These are phyloP conservation scores for Cybosia mesomella DNA, from an alignment of 2,888 invertebrate genomes.

Conservation along the genomic window DNA sequence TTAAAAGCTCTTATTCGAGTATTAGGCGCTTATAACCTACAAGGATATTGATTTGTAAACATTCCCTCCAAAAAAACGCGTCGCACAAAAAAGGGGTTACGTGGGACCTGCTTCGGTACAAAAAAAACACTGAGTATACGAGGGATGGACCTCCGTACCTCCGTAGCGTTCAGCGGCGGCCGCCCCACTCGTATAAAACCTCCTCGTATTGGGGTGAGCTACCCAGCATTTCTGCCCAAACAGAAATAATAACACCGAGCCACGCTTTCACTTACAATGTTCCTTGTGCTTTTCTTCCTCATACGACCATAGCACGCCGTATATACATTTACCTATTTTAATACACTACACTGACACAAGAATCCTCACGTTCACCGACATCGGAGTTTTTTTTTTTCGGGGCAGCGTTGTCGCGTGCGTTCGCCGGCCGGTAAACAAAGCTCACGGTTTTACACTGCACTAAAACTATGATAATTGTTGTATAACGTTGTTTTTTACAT, in stretches of 20 bases:
- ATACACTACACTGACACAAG: conserved; percentile 83
- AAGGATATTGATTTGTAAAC: conserved; percentile 74
- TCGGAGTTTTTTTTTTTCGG: conserved; percentile 78
- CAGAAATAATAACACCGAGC: conserved; percentile 77
- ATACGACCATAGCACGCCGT: conserved; percentile 86
- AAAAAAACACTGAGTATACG: conserved; percentile 79
- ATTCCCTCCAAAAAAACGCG: conserved; percentile 82
- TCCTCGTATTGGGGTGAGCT: conserved; percentile 75
- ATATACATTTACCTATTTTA: conserved; percentile 86
- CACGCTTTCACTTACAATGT: conserved; percentile 83
- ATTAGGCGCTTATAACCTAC: conserved; percentile 77
- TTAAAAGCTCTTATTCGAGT: conserved; percentile 50
- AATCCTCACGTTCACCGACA: conserved; percentile 81
- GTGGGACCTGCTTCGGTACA: conserved; percentile 76
- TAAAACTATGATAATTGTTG: conserved; percentile 86
- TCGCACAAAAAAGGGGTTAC: conserved; percentile 81
- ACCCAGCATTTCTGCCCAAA: conserved; percentile 80
- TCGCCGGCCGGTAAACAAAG: conserved; percentile 89
- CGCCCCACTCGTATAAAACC: conserved; percentile 78
- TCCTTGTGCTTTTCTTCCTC: conserved; percentile 86
- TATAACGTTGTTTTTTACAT: conserved; percentile 87
- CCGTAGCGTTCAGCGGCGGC: conserved; percentile 77
- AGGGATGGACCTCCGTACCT: conserved; percentile 85
- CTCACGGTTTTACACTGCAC: conserved; percentile 82
- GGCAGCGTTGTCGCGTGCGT: conserved; percentile 87